Evolutionary conservation across 2,113 vertebrate species (phyloP).

Genomic region (Myotis yumanensis): DNA sequence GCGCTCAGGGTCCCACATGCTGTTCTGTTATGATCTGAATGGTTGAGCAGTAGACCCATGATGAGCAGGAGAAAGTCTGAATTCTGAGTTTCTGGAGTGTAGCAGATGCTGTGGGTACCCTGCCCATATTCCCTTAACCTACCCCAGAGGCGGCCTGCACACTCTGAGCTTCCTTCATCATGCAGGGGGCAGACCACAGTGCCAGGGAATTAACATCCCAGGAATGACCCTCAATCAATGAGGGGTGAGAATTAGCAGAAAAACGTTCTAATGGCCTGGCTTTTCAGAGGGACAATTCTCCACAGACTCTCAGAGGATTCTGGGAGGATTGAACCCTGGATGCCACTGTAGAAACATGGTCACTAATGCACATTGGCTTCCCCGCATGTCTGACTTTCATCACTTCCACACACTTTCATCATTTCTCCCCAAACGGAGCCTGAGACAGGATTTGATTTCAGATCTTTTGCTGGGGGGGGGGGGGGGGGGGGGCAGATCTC

Average conservation of each 20-base stretch:
- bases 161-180: background rate
- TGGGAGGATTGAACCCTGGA: background rate
- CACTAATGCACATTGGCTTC: background rate
- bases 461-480: background rate
- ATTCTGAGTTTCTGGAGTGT: background rate
- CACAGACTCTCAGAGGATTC: background rate
- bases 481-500: background rate
- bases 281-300: background rate
- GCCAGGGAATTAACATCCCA: background rate
- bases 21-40: background rate
- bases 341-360: background rate
- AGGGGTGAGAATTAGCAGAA: background rate
- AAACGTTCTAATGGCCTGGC: background rate
- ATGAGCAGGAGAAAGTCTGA: background rate
- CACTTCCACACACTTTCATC: background rate
- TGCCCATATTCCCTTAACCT: background rate
- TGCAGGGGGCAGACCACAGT: background rate
- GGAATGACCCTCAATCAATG: background rate
- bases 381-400: background rate
- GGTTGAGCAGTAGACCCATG: background rate
- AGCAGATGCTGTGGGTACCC: background rate
- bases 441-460: too few species aligned
- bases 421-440: too few species aligned
- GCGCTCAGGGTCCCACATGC: background rate
- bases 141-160: rapidly evolving